Percentiles rank a stretch among this genome's conserved stretches.
These are phyloP conservation scores for Staurois parvus DNA, from an alignment of 2,797 vertebrate species.

Conservation along the genomic window DNA sequence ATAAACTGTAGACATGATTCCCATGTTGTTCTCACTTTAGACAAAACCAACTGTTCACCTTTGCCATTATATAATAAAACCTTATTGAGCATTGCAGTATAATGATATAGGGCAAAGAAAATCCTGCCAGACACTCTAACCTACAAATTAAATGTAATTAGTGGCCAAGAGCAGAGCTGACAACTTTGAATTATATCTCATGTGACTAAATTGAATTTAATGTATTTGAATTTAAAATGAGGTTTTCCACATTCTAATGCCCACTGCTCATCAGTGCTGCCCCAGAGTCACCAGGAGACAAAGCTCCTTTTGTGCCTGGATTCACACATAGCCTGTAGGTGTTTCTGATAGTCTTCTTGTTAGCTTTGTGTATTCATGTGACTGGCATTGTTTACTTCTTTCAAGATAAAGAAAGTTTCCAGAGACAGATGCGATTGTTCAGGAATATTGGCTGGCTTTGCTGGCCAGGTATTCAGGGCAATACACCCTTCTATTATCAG, in stretches of 20 bases:
- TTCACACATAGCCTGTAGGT: constrained; percentile 16
- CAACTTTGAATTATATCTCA: constrained; percentile 5
- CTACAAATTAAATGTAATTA: constrained; percentile 39
- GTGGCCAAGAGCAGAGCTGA: not conserved
- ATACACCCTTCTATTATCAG: not conserved
- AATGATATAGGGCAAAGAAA: constrained; percentile 18
- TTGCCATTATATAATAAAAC: constrained; percentile 2
- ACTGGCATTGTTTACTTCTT: not conserved
- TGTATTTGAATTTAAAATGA: constrained; percentile 8
- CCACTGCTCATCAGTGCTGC: not conserved
- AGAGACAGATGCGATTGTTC: not conserved
- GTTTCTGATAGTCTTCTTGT: constrained; percentile 11
- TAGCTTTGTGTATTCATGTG: not conserved
- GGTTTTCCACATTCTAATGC: not conserved
- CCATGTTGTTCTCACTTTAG: constrained; percentile 2
- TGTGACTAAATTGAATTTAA: constrained; percentile 8
- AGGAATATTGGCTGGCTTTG: not conserved
- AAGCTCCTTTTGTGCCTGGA: not conserved
- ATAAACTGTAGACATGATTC: not conserved
- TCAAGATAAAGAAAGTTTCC: constrained; percentile 22
- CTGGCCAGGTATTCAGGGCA: constrained; percentile 4
- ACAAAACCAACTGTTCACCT: constrained; percentile 14
- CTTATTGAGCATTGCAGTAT: constrained; percentile 17
- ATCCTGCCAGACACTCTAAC: constrained; percentile 2
- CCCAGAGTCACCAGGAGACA: not conserved